These are phyloP conservation scores for Hymenochirus boettgeri DNA, from an alignment of 2,113 vertebrate species.

Conservation along the genomic window DNA sequence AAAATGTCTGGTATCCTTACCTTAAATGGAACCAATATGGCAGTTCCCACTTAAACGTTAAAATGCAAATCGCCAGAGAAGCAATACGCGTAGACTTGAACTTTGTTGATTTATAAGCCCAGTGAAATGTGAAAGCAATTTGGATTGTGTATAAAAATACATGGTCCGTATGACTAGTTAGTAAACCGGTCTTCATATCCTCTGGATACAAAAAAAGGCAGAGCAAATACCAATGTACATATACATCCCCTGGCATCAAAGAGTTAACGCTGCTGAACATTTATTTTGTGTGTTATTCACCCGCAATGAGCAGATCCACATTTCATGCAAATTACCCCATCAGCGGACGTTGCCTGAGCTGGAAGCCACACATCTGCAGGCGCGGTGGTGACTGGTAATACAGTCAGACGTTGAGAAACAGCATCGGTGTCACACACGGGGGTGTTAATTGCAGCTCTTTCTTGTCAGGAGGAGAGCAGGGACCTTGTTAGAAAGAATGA, in stretches of 20 bases:
- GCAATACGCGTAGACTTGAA: too few relatives aligned
- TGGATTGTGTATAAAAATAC: too few relatives aligned
- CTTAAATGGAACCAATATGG: too few relatives aligned
- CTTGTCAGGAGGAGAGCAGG: slow-evolving; percentile 13
- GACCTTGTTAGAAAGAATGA: slow-evolving; percentile 28
- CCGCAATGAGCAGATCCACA: slow-evolving; percentile 23
- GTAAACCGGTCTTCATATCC: too few relatives aligned
- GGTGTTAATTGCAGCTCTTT: slow-evolving; percentile 26
- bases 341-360: background rate
- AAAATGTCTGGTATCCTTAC: too few relatives aligned
- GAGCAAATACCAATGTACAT: too few relatives aligned
- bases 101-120: too few relatives aligned
- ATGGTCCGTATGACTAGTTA: too few relatives aligned
- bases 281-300: slow-evolving; percentile 21
- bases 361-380: background rate
- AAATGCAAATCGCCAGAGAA: too few relatives aligned
- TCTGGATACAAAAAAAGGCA: too few relatives aligned
- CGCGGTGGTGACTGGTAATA: slow-evolving; percentile 9
- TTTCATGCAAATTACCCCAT: slow-evolving; percentile 38
- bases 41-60: too few relatives aligned
- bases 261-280: slow-evolving; percentile 17
- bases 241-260: background rate
- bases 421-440: slow-evolving; percentile 25
- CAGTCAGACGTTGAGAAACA: slow-evolving; percentile 3
- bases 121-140: too few relatives aligned